A percentile compares a stretch with the other conserved stretches of the same genome.
These are phyloP conservation scores for Aquatica leii DNA, from an alignment of 2,888 invertebrate species.

Conservation along the genomic window DNA sequence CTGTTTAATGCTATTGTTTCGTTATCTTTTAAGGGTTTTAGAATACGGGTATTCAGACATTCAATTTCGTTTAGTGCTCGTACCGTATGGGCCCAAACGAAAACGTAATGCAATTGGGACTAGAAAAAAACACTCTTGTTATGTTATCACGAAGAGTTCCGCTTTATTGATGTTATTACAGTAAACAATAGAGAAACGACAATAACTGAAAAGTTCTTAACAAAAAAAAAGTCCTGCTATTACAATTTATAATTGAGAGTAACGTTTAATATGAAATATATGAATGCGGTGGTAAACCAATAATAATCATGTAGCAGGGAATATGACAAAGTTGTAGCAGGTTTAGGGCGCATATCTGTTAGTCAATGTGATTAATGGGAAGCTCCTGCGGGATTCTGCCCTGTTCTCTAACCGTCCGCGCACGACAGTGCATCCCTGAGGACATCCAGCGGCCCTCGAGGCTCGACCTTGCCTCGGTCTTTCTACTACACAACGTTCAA, in stretches of 20 bases:
- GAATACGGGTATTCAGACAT: constrained; percentile 39
- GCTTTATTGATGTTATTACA: constrained; percentile 6
- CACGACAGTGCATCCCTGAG: constrained; percentile 49
- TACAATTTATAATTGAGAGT: too few species aligned
- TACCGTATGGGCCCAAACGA: constrained; percentile 28
- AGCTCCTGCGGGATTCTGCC: constrained; percentile 55
- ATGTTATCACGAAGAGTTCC: constrained; percentile 24
- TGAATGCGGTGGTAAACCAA: constrained; percentile 43
- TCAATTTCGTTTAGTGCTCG: constrained; percentile 43
- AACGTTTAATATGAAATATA: constrained; percentile 35
- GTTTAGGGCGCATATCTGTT: constrained; percentile 53
- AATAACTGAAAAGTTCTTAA: background rate
- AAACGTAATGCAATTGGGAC: constrained; percentile 32
- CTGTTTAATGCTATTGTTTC: constrained; percentile 45
- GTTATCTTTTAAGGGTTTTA: constrained; percentile 41
- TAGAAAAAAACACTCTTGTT: constrained; percentile 24
- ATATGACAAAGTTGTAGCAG: constrained; percentile 52
- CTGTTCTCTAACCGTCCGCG: constrained; percentile 48
- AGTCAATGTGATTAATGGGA: constrained; percentile 62
- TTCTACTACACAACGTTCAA: constrained; percentile 37
- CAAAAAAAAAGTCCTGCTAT: background rate
- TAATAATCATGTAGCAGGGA: constrained; percentile 50
- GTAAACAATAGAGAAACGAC: background rate
- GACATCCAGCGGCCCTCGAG: constrained; percentile 44
- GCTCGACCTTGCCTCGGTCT: constrained; percentile 44